Conservation (phyloP, 1,140 invertebrate genomes). For the Fopius arisanus region DNA sequence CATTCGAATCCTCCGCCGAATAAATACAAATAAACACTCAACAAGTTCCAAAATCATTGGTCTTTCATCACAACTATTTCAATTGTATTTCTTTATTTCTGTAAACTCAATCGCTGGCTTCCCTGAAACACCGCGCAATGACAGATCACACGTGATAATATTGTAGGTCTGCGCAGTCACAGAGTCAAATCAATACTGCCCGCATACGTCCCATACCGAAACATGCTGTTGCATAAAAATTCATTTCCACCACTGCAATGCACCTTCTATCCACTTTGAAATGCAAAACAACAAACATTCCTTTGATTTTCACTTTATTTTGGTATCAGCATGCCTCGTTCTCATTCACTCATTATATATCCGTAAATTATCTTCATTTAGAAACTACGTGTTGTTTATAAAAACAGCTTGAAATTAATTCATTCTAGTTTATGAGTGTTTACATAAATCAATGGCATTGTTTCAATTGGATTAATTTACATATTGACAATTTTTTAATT, state of each 20-base stretch:
- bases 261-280: too few species aligned
- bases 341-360: background rate
- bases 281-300: background rate
- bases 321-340: background rate
- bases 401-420: background rate
- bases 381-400: background rate
- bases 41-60: background rate
- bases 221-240: background rate
- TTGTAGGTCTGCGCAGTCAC: background rate
- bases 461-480: background rate
- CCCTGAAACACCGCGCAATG: constrained; percentile 18
- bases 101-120: background rate
- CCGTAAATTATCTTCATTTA: background rate
- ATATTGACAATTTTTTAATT: background rate
- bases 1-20: background rate
- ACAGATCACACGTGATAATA: background rate
- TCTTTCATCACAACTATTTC: background rate
- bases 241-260: background rate
- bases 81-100: background rate
- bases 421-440: background rate
- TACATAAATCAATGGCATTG: background rate
- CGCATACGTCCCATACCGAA: background rate
- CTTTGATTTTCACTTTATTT: background rate
- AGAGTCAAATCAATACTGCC: constrained; percentile 6
- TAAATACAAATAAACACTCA: background rate